A percentile compares a stretch with the other conserved stretches of the same genome.
phyloP scores from a whole-genome alignment of 1,140 invertebrate species.

The Drosophila yakuba region DNA sequence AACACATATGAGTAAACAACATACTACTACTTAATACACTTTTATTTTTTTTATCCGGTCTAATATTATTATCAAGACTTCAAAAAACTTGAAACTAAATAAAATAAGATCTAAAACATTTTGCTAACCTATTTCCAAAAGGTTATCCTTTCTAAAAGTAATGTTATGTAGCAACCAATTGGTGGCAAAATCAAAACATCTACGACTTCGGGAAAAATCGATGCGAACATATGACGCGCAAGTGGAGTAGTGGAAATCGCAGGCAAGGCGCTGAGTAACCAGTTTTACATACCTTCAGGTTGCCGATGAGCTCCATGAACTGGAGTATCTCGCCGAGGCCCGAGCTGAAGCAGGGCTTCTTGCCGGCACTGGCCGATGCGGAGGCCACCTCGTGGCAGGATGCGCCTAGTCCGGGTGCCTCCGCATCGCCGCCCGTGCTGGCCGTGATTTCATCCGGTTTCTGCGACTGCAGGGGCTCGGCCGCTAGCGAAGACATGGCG shows the following conservation, averaged over 20 bases:
- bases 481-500: slow-evolving; percentile 80
- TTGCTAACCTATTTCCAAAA: too few species aligned
- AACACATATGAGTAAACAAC: too few species aligned
- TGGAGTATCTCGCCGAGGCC: slow-evolving; percentile 77
- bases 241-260: neutral
- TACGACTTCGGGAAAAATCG: slow-evolving; percentile 60
- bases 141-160: too few species aligned
- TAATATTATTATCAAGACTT: too few species aligned
- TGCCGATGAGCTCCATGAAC: slow-evolving; percentile 83
- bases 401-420: slow-evolving; percentile 28
- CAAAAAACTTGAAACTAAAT: too few species aligned
- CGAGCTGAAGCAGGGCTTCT: slow-evolving; percentile 78
- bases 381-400: slow-evolving; percentile 61
- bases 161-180: neutral
- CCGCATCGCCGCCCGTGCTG: slow-evolving; percentile 2
- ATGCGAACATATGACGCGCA: slow-evolving; percentile 33
- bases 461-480: slow-evolving; percentile 67
- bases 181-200: slow-evolving; percentile 18
- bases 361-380: slow-evolving; percentile 43
- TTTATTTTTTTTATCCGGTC: too few species aligned
- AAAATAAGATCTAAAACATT: too few species aligned
- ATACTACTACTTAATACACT: too few species aligned
- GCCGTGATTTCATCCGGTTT: slow-evolving; percentile 52
- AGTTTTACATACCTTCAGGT: slow-evolving; percentile 73
- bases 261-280: slow-evolving; percentile 3